A percentile compares a stretch with the other conserved stretches of the same genome.
These are phyloP conservation scores for Dipodomys ordii DNA, from an alignment of 2,113 vertebrate genomes.

Conservation along the genomic window DNA sequence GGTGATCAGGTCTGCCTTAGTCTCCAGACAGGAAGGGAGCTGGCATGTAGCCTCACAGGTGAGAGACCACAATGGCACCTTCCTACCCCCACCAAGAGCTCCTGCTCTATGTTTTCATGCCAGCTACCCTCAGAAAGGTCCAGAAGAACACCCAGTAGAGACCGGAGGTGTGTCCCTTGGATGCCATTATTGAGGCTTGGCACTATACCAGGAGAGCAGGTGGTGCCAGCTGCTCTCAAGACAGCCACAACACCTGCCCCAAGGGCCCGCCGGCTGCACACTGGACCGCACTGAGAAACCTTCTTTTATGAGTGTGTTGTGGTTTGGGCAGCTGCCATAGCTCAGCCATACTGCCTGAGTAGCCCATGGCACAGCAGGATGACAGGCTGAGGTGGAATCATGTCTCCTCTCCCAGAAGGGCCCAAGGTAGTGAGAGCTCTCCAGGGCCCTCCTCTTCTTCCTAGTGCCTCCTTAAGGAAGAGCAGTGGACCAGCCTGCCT, in stretches of 20 bases:
- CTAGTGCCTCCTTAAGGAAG: background rate
- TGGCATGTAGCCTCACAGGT: background rate
- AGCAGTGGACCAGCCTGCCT: too few relatives aligned
- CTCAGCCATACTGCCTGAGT: background rate
- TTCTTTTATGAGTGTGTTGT: background rate
- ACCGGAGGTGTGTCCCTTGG: background rate
- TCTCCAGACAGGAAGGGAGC: background rate
- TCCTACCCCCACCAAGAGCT: background rate
- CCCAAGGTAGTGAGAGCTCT: fast-evolving
- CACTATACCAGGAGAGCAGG: background rate
- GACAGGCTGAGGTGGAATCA: background rate
- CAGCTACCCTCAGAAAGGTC: background rate
- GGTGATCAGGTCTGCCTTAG: fast-evolving
- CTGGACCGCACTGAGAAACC: background rate
- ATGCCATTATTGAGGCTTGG: background rate
- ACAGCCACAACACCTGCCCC: background rate
- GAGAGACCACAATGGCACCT: fast-evolving
- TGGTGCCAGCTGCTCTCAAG: background rate
- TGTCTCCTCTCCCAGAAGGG: background rate
- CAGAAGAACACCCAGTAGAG: background rate
- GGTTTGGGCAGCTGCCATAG: background rate
- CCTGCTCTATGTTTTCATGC: background rate
- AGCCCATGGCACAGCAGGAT: fast-evolving
- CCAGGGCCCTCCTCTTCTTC: background rate
- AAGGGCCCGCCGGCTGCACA: background rate